A percentile compares a stretch with the other conserved stretches of the same genome.
Conservation (phyloP, 2,888 invertebrate species). For the Morpho achilles region DNA sequence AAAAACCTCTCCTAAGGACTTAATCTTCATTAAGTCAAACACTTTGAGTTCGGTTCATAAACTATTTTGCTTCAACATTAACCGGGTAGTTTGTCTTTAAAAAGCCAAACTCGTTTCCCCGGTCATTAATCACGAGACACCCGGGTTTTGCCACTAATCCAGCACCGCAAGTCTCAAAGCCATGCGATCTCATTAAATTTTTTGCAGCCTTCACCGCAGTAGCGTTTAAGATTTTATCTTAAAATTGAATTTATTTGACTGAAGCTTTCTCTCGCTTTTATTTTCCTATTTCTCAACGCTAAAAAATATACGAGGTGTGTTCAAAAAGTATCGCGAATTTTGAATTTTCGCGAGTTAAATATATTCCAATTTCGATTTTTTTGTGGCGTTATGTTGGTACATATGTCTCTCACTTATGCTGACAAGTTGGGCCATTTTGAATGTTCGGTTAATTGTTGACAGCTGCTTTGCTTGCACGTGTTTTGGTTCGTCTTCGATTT, state of each 20-base stretch:
- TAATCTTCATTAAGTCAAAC: slow-evolving; percentile 11
- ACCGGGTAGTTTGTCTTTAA: slow-evolving; percentile 19
- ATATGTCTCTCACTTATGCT: too few species aligned
- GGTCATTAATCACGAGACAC: slow-evolving; percentile 24
- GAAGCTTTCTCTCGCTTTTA: neutral
- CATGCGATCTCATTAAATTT: slow-evolving; percentile 15
- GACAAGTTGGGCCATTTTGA: too few species aligned
- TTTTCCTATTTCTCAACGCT: too few species aligned
- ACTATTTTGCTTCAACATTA: slow-evolving; percentile 11
- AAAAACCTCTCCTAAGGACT: neutral
- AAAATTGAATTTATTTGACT: slow-evolving; percentile 4
- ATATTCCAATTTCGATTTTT: too few species aligned
- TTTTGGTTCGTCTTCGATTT: too few species aligned
- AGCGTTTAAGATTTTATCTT: slow-evolving; percentile 7
- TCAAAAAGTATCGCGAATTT: too few species aligned
- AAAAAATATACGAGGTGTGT: too few species aligned
- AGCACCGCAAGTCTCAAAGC: slow-evolving; percentile 11
- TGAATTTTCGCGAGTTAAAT: too few species aligned
- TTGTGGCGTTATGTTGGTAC: too few species aligned
- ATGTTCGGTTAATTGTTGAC: too few species aligned
- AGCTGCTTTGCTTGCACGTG: too few species aligned
- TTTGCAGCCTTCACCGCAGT: slow-evolving; percentile 1
- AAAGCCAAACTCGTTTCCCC: slow-evolving; percentile 19
- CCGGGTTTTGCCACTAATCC: slow-evolving; percentile 24
- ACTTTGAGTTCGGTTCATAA: slow-evolving; percentile 7